phyloP scores from a whole-genome alignment of 2,797 vertebrate species.

The Melanotaenia pygmaea region DNA sequence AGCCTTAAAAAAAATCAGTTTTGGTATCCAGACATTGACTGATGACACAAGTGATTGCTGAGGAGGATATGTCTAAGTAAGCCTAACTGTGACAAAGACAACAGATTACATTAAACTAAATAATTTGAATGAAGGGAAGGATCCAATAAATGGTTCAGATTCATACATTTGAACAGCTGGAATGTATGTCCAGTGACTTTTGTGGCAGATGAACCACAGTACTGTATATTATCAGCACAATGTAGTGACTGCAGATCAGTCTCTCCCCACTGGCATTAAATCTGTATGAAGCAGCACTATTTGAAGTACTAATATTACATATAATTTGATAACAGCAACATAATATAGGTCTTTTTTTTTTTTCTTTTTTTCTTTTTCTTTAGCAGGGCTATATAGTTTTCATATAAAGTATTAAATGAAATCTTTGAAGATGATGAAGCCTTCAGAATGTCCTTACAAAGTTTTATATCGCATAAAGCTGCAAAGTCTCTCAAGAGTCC shows the following conservation, averaged over 20 bases:
- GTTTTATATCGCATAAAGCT: slow-evolving; percentile 60
- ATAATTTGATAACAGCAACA: slow-evolving; percentile 74
- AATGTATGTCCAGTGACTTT: slow-evolving; percentile 59
- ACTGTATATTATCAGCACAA: slow-evolving; percentile 55
- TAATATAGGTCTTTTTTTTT: slow-evolving; percentile 63
- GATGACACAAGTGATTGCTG: slow-evolving; percentile 23
- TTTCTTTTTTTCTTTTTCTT: slow-evolving; percentile 13
- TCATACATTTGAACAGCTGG: slow-evolving; percentile 41
- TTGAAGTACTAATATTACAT: slow-evolving; percentile 75
- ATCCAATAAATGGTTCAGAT: slow-evolving; percentile 39
- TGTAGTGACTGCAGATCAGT: slow-evolving; percentile 63
- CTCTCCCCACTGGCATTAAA: slow-evolving; percentile 66
- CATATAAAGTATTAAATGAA: slow-evolving; percentile 73
- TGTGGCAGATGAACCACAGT: slow-evolving; percentile 55
- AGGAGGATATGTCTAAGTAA: slow-evolving; percentile 36
- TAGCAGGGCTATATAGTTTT: slow-evolving; percentile 70
- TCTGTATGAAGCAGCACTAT: slow-evolving; percentile 77
- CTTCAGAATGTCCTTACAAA: slow-evolving; percentile 60
- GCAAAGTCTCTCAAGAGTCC: slow-evolving; percentile 53
- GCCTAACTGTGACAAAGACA: slow-evolving; percentile 30
- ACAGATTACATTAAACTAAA: slow-evolving; percentile 11
- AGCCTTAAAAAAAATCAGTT: slow-evolving; percentile 35
- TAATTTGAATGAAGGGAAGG: slow-evolving; percentile 35
- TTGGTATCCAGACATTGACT: slow-evolving; percentile 50
- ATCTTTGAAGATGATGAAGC: slow-evolving; percentile 55